Evolutionary conservation across 2,113 vertebrate genomes (phyloP).

Genomic region (Cyrtonyx montezumae): DNA sequence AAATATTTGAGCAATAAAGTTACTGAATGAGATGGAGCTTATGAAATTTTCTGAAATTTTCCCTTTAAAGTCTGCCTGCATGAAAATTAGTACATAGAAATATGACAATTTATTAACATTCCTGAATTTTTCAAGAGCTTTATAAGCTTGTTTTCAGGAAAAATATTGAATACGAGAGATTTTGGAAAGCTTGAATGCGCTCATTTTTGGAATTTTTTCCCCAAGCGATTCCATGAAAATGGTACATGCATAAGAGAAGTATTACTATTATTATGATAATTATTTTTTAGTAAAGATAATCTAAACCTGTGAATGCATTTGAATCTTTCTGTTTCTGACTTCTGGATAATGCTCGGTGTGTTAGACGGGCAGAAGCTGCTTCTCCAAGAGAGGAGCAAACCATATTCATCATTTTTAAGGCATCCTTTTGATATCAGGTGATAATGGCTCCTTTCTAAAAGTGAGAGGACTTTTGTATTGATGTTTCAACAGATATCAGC

Average conservation of each 20-base stretch:
- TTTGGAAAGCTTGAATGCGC: neutral
- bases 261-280: neutral
- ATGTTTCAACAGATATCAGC: neutral
- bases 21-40: neutral
- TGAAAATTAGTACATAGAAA: neutral
- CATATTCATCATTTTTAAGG: neutral
- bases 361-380: neutral
- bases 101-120: neutral
- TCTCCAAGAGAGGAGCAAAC: neutral
- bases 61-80: neutral
- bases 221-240: neutral
- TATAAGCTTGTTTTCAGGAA: neutral
- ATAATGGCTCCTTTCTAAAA: constrained; percentile 3
- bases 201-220: neutral
- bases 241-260: neutral
- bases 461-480: neutral
- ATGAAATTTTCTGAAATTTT: neutral
- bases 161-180: neutral
- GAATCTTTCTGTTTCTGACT: neutral
- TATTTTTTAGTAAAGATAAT: neutral
- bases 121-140: neutral
- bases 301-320: neutral
- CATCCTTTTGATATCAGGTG: neutral
- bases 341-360: neutral
- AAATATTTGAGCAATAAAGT: neutral